These are phyloP conservation scores for Hylaeus volcanicus DNA, from an alignment of 1,140 invertebrate species.

Conservation along the genomic window DNA sequence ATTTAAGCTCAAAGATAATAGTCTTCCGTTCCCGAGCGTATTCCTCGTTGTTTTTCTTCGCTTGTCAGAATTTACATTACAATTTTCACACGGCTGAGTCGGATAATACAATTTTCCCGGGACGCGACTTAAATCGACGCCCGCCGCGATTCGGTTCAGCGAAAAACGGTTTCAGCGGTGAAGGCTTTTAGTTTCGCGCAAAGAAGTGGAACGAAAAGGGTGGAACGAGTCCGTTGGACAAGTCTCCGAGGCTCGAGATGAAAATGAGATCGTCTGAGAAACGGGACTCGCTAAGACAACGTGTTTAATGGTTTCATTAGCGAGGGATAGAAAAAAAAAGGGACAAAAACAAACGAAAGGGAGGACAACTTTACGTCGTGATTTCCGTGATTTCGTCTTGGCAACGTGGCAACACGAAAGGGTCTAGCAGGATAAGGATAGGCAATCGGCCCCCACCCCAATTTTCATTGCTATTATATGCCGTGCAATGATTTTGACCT, in stretches of 20 bases:
- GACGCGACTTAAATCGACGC: conserved; percentile 27
- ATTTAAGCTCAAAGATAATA: conserved; percentile 1
- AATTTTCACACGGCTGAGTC: conserved; percentile 37
- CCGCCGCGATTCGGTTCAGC: conserved; percentile 10
- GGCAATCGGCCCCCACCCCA: too few relatives aligned
- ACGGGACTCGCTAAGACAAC: conserved; percentile 51
- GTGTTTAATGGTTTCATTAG: conserved; percentile 71
- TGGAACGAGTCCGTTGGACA: conserved; percentile 23
- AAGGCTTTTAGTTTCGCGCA: conserved; percentile 43
- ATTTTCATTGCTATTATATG: too few relatives aligned
- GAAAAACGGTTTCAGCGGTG: conserved; percentile 24
- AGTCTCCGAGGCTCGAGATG: conserved; percentile 44
- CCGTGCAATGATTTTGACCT: too few relatives aligned
- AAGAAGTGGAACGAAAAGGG: conserved; percentile 21
- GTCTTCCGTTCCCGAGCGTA: not conserved
- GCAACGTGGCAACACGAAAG: too few relatives aligned
- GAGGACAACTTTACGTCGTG: conserved; percentile 4
- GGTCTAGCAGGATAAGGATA: too few relatives aligned
- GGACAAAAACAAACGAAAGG: conserved; percentile 29
- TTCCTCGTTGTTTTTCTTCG: conserved; percentile 37
- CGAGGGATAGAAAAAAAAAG: conserved; percentile 41
- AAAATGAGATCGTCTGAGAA: conserved; percentile 64
- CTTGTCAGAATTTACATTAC: conserved; percentile 27
- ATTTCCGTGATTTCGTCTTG: conserved; percentile 35
- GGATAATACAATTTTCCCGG: conserved; percentile 40